Percentiles rank a stretch among this genome's conserved stretches.
These are phyloP conservation scores for Pyrochroa serraticornis DNA, from an alignment of 2,888 invertebrate species.

Conservation along the genomic window DNA sequence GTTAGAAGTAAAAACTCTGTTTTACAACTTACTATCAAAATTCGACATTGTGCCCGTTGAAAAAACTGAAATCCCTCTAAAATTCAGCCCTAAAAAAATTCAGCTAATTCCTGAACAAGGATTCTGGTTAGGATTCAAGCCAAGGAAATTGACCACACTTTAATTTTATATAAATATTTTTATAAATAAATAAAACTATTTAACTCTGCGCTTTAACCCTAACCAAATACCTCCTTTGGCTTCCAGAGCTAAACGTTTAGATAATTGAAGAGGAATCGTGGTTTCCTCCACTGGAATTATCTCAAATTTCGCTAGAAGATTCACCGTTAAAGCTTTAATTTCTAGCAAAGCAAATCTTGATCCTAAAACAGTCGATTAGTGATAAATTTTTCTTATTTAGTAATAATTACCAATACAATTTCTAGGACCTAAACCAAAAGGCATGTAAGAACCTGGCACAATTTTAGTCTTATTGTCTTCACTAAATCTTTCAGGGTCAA, in stretches of 20 bases:
- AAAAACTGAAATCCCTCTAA: conserved; percentile 35
- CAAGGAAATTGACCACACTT: conserved; percentile 7
- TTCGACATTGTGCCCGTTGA: conserved; percentile 43
- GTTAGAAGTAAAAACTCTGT: conserved; percentile 55
- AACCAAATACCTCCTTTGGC: conserved; percentile 43
- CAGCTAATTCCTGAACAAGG: conserved; percentile 53
- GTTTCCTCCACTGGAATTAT: conserved; percentile 38
- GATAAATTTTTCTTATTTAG: not conserved
- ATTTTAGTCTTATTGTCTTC: conserved; percentile 60
- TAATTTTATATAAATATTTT: no score
- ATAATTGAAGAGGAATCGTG: conserved; percentile 38
- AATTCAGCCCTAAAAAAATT: conserved; percentile 50
- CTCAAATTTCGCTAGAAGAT: conserved; percentile 36
- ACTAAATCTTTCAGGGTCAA: conserved; percentile 62
- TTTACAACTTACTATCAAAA: conserved; percentile 48
- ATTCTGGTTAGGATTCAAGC: conserved; percentile 39
- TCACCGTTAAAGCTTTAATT: conserved; percentile 36
- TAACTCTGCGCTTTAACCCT: conserved; percentile 4
- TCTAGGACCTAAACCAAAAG: conserved; percentile 60
- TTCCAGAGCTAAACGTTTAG: conserved; percentile 31
- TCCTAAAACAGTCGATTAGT: conserved; percentile 27
- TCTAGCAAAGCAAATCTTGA: conserved; percentile 44
- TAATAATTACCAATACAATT: conserved; percentile 51
- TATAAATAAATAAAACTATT: not conserved
- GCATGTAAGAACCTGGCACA: conserved; percentile 60